phyloP scores from a whole-genome alignment of 2,113 vertebrate genomes.

The Dasyprocta punctata region DNA sequence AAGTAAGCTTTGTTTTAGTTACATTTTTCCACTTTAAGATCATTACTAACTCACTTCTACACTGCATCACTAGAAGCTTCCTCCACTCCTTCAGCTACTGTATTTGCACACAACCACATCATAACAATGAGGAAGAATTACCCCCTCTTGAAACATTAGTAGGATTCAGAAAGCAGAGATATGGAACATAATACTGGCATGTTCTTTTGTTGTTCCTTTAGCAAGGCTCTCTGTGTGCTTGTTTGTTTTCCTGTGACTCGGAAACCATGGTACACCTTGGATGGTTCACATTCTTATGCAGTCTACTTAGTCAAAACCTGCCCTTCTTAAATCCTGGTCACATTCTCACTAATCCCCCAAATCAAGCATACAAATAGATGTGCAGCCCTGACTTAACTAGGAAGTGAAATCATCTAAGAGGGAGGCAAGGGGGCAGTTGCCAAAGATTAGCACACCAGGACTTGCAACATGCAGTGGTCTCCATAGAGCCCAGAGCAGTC shows the following conservation, averaged over 20 bases:
- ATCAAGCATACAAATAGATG: not conserved
- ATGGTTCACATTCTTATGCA: not conserved
- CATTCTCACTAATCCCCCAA: not conserved
- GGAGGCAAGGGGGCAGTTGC: not conserved
- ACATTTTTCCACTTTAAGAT: not conserved
- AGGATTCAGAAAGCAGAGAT: not conserved
- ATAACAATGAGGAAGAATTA: not conserved
- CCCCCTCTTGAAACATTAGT: not conserved
- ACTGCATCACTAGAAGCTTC: not conserved
- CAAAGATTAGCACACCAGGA: not conserved
- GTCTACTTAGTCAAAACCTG: constrained; percentile 38
- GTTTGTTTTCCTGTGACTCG: not conserved
- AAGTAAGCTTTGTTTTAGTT: not conserved
- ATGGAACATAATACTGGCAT: not conserved
- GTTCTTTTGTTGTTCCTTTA: not conserved
- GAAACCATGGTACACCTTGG: not conserved
- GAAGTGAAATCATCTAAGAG: not conserved
- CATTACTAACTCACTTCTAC: not conserved
- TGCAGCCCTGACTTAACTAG: not conserved
- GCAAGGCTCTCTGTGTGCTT: not conserved
- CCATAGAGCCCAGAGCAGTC: not conserved
- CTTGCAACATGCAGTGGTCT: constrained; percentile 43
- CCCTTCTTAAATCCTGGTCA: not conserved
- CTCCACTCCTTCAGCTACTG: not conserved
- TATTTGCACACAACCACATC: not conserved